Base-by-base conservation (phyloP, 1,140 invertebrate species). In the Eulimnadia texana region DNA sequence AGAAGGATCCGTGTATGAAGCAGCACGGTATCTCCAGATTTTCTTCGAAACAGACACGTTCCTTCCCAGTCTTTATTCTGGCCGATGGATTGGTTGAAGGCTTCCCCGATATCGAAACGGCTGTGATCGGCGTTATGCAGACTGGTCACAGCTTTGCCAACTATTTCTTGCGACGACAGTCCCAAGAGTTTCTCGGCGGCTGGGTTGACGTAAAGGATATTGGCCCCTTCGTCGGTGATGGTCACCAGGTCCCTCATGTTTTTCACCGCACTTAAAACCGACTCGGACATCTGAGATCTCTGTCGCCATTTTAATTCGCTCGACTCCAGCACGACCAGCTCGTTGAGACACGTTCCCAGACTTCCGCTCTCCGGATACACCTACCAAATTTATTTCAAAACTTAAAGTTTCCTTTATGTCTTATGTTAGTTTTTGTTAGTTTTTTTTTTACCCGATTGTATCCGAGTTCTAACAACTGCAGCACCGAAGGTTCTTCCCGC, bases 61-160 rank as follows among this genome's bases (percentile, higher is more conserved):
- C 90, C 90, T 71, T 91, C 88, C 81, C 90, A 94, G 72, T 90
- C 86, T 63, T 84, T 81, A 27, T 88, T 88, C 67, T 82, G 82
- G 33, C 82, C 78, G 29, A 90, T 74, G 60, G 84, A 47, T 10
- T 25, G 24, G 50, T 47, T 51, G 29, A 51, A 27, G 28, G 49
- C 53, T 27, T 50, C 64, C 27, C 19, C 56, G 24, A 60, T 61
- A 61, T 63, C 62, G 28, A 50, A 59, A 23, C 60, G 51, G n/a
- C 28, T 52, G 33, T 42, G 6, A 25, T 77, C 76, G 20, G 67
- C 68, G 50, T 67, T 69, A 27, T 73, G 70, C 11, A 78, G 62
- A 50, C 78, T 75, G 57, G 71, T 68, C 24, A 91, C 75, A 67
- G 82, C 82, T 70, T 81, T 82, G 27, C 86, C 87, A 11, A 85